Conservation (phyloP, 2,888 invertebrate species). For the Oeneis ivallda region DNA sequence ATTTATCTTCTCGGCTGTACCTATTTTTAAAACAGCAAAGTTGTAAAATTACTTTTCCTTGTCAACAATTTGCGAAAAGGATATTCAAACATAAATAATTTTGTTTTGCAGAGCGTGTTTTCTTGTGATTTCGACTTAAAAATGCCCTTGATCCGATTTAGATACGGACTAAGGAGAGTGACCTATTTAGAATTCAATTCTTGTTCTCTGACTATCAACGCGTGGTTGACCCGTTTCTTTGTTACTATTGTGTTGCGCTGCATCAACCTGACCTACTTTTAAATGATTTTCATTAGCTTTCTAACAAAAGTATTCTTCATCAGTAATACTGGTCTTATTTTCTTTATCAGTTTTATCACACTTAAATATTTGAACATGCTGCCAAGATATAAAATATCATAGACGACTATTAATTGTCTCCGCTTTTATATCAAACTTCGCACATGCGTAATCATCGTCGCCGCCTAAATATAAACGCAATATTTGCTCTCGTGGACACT, state of each 20-base stretch:
- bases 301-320: background rate
- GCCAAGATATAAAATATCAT: conserved; percentile 8
- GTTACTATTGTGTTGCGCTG: conserved; percentile 11
- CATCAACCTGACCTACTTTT: conserved; percentile 20
- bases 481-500: conserved; percentile 63
- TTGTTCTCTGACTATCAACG: conserved; percentile 18
- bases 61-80: background rate
- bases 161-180: conserved; percentile 48
- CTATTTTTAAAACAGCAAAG: background rate
- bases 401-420: background rate
- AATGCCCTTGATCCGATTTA: conserved; percentile 49
- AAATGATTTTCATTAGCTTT: conserved; percentile 15
- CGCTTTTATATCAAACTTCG: conserved; percentile 27
- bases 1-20: too few species aligned
- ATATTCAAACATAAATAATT: background rate
- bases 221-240: conserved; percentile 19
- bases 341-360: background rate
- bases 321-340: background rate
- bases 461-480: conserved; percentile 72
- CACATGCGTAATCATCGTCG: conserved; percentile 55
- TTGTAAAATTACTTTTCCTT: background rate
- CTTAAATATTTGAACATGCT: background rate
- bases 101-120: background rate
- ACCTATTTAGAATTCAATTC: conserved; percentile 53
- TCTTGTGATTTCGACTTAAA: conserved; percentile 4